A percentile compares a stretch with the other conserved stretches of the same genome.
Evolutionary conservation across 2,797 vertebrate species (phyloP).

Genomic region (Melanogrammus aeglefinus): DNA sequence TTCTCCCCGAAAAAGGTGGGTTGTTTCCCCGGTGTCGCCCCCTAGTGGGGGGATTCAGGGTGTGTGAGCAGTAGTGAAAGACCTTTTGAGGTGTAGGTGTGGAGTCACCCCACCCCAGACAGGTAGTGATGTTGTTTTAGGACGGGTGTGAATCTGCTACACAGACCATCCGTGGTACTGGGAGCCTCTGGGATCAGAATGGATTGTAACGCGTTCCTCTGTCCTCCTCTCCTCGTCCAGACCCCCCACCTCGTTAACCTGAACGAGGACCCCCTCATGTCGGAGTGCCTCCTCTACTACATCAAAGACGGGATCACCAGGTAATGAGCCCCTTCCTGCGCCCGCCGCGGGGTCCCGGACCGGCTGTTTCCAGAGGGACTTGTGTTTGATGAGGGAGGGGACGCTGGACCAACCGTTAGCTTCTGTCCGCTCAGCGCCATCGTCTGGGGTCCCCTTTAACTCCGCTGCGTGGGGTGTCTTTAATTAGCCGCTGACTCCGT

Average conservation of each 20-base stretch:
- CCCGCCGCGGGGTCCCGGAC: neutral
- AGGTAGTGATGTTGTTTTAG: neutral
- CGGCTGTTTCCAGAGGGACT: conserved; percentile 9
- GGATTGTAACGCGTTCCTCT: conserved; percentile 21
- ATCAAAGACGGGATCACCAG: conserved; percentile 99
- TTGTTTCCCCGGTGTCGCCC: conserved; percentile 43
- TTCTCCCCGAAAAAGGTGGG: conserved; percentile 95
- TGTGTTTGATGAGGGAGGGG: conserved; percentile 18
- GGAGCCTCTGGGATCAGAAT: neutral
- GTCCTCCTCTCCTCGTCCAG: conserved; percentile 63
- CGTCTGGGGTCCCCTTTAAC: conserved; percentile 29
- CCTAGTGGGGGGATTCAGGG: neutral
- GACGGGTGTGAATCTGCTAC: neutral
- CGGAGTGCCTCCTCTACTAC: conserved; percentile 98
- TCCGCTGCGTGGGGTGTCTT: neutral
- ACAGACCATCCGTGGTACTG: neutral
- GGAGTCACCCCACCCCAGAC: neutral
- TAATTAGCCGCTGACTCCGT: conserved; percentile 24
- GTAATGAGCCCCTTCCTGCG: conserved; percentile 61
- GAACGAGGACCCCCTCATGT: conserved; percentile 99
- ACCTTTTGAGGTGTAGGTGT: neutral
- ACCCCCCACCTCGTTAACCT: conserved; percentile 98
- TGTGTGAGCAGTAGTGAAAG: neutral
- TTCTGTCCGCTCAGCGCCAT: conserved; percentile 16
- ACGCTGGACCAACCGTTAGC: conserved; percentile 14